phyloP scores from a whole-genome alignment of 2,888 invertebrate genomes.

The Lomographa bimaculata region DNA sequence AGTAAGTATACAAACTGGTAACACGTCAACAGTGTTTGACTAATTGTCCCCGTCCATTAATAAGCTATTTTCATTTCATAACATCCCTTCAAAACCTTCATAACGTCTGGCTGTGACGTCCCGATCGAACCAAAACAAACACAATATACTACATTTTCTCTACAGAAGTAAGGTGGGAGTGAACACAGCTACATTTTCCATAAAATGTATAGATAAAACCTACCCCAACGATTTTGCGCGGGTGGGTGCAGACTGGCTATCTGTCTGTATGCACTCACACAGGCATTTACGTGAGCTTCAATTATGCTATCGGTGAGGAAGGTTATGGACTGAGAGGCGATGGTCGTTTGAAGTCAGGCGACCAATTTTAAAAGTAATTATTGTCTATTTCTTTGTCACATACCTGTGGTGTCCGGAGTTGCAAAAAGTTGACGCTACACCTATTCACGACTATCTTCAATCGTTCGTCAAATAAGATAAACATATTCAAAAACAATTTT shows the following conservation, averaged over 20 bases:
- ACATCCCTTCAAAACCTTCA: too few relatives aligned
- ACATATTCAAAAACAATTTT: too few relatives aligned
- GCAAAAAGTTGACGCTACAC: too few relatives aligned
- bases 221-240: constrained; percentile 59
- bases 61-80: too few relatives aligned
- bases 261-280: constrained; percentile 19
- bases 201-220: constrained; percentile 35
- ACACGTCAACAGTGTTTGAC: too few relatives aligned
- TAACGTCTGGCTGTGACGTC: constrained; percentile 2
- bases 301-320: constrained; percentile 46
- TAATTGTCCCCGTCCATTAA: too few relatives aligned
- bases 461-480: too few relatives aligned
- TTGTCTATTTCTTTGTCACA: too few relatives aligned
- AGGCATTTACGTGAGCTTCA: constrained; percentile 55
- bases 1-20: too few relatives aligned
- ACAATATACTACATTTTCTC: constrained; percentile 1
- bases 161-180: constrained; percentile 2
- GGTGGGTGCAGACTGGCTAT: constrained; percentile 37
- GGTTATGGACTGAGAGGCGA: constrained; percentile 28
- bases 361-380: too few relatives aligned
- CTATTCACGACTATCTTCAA: too few relatives aligned
- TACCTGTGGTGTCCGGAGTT: too few relatives aligned
- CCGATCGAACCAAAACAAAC: constrained; percentile 24
- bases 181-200: not conserved
- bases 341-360: not conserved